Percentiles rank a stretch among this genome's conserved stretches.
Conservation (phyloP, 2,888 invertebrate species). For the Teinopalpus imperialis region DNA sequence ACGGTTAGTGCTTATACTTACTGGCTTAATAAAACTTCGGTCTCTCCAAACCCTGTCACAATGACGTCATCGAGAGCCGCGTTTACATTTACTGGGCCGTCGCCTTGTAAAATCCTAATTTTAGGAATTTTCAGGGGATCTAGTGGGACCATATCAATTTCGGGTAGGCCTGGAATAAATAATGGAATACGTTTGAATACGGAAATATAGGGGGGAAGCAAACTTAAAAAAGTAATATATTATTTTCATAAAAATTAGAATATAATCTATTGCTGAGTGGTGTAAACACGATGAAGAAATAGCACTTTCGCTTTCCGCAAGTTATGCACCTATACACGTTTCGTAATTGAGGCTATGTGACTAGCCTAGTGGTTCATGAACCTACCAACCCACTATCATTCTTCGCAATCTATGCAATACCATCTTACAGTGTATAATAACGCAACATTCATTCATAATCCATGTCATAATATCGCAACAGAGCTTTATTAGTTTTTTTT, state of each 20-base stretch:
- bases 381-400: conserved; percentile 45
- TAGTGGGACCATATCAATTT: conserved; percentile 82
- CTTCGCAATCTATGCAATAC: conserved; percentile 30
- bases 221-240: too few relatives aligned
- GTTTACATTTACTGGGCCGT: conserved; percentile 86
- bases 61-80: conserved; percentile 85
- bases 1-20: conserved; percentile 51
- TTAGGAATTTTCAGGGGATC: conserved; percentile 85
- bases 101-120: conserved; percentile 85
- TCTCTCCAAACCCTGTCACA: conserved; percentile 84
- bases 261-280: conserved; percentile 39
- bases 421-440: conserved; percentile 26
- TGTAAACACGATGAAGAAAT: conserved; percentile 71
- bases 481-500: neutral
- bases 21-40: conserved; percentile 84
- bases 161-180: conserved; percentile 67
- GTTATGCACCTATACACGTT: conserved; percentile 68
- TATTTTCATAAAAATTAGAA: conserved; percentile 7
- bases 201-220: too few relatives aligned
- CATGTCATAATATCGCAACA: conserved; percentile 11
- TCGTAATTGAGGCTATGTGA: conserved; percentile 75
- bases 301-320: conserved; percentile 78
- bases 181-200: too few relatives aligned
- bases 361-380: conserved; percentile 55
- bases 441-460: conserved; percentile 19